Evolutionary conservation across 2,113 vertebrate genomes (phyloP), one percentile per base, ranked within the genome.

Genomic region (Butastur rufipennis): DNA sequence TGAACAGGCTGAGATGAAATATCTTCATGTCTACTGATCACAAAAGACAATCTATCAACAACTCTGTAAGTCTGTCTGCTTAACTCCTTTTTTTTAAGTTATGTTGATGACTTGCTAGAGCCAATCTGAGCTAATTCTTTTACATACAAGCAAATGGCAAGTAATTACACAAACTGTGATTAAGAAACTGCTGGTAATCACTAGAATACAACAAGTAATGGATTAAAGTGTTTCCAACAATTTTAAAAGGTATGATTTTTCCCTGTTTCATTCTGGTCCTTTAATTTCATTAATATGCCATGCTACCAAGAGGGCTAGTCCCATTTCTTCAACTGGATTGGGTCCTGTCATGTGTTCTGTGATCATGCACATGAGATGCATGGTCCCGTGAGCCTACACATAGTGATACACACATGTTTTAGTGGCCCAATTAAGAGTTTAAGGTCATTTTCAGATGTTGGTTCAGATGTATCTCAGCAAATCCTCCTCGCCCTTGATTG

Each of bases 131-230:
- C 7, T 81, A 85, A 92, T 93, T 97, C 73, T 87, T 90, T 67
- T 83, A 93, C 92, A 94, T 81, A 88, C 71, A 86, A 90, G 63
- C 25, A 95, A 96, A 94, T 75, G 22, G 36, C 70, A 93, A 88
- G 77, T 77, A 95, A 95, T 88, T 90, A 84, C 77, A 92, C 73
- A 92, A 97, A 81, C 55, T 72, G 67, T 40, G 75, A 93, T 94
- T 92, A 96, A 92, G 85, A 91, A 94, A 93, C 81, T 92, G 34
- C 58, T 90, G 38, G 53, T 93, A 93, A 95, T 91, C 73, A 68
- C 70, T 65, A 79, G 43, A 81, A 95, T 85, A 73, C n/a, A 85
- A 79, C 8, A 79, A 73, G 58, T 84, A 95, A 85, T 80, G 48
- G 40, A 84, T 82, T 87, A 56, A 93, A 83, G 63, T 77, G 48